Evolutionary conservation across 2,113 vertebrate genomes (phyloP), one percentile per base, ranked within the genome.

Genomic region (Choloepus hoffmanni): DNA sequence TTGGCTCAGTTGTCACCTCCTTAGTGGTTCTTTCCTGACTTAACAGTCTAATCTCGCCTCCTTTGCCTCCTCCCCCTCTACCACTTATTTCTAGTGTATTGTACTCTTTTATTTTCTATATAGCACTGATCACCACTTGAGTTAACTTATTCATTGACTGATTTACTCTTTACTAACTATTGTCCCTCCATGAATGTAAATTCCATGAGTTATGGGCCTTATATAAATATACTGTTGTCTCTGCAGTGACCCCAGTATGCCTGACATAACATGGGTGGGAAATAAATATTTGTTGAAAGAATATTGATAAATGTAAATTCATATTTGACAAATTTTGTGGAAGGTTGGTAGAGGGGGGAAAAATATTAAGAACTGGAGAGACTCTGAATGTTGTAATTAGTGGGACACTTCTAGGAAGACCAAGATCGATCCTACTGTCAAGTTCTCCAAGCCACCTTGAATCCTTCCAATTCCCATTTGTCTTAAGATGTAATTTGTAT

Each of bases 231-330:
- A 8, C 1, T 26, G 0, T 5, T 30, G 0, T 65, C 40, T 43
- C 8, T 23, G 1, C 16, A 48, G 19, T 19, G 18, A 0, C 55
- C 7, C 24, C 24, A 58, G 0, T 28, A n/a, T 45, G 5, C 19
- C 26, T 58, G 7, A 43, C 50, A 40, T 45, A 45, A 1, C 24
- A 30, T 70, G 4, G 10, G 55, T 74, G 13, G 5, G 28, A 79
- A 84, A 58, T 50, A 58, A 68, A 36, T 50, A 30, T 50, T 58
- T 92, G 55, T 62, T 79, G 30, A 90, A 92, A 96, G 23, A 77
- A 36, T 58, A 26, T 16, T 60, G 65, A 3, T 40, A n/a, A 53
- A 8, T 55, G 50, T 90, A 79, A 84, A 86, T 65, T 58, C 67
- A 65, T 9, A 85, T 40, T 28, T 53, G 28, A 15, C 50, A 76